Conservation (phyloP, 2,888 invertebrate genomes). For the Tridacna crocea region DNA sequence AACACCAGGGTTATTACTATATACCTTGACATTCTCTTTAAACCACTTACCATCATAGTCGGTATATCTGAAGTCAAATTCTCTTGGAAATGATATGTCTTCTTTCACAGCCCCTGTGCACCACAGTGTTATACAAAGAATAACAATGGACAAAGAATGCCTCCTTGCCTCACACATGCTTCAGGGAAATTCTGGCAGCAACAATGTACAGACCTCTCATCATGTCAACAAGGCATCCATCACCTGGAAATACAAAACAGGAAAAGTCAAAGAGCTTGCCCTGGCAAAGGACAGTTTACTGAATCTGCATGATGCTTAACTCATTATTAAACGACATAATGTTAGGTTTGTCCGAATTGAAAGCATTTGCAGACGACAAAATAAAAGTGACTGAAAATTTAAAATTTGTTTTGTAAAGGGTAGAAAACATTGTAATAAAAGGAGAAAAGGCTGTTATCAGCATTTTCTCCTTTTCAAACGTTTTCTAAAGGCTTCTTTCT, state of each 20-base stretch:
- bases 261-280: not conserved
- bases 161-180: constrained; percentile 53
- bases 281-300: not conserved
- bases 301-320: no score
- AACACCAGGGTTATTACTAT: no score
- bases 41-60: constrained; percentile 61
- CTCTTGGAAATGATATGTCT: constrained; percentile 54
- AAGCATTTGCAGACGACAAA: no score
- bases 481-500: no score
- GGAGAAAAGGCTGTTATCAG: no score
- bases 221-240: constrained; percentile 26
- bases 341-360: no score
- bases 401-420: no score
- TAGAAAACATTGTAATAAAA: no score
- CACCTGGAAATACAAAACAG: constrained; percentile 35
- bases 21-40: no score
- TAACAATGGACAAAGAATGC: constrained; percentile 36
- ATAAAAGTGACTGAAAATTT: no score
- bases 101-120: constrained; percentile 17
- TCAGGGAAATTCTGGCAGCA: constrained; percentile 20
- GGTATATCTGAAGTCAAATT: constrained; percentile 70
- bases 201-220: constrained; percentile 25
- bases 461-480: no score
- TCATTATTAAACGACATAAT: no score
- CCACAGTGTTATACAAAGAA: constrained; percentile 39